Base-by-base conservation (phyloP, 1,140 invertebrate species). In the Artemia franciscana region DNA sequence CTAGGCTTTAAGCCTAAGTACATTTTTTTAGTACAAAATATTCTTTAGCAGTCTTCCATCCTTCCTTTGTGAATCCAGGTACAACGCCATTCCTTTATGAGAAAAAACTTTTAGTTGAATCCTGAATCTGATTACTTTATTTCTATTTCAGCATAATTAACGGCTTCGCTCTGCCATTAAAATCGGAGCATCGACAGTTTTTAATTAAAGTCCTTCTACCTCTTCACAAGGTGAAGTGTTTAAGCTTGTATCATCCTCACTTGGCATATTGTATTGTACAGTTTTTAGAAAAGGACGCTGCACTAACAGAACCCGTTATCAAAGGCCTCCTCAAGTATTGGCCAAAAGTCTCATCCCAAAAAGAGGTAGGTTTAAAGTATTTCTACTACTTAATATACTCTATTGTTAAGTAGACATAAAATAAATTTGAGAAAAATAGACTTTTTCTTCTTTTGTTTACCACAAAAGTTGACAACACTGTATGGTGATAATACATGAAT, bases 221-320 rank as follows among this genome's bases (percentile, higher is more conserved):
- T 68, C 78, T 97, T 74, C 94, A 98, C 80, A 96, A 95, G 81
- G 90, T 94, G 69, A 93, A 92, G 78, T 65, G 85, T 75, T 78
- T 94, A 78, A 83, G 84, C 76, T 73, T 94, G 78, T 85, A 90
- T 82, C 81, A 98, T 83, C 84, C 95, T 80, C 91, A 98, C 81
- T 80, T 98, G 71, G 91, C 93, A 69, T 98, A 98, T 78, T 99
- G 95, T 80, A 92, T 98, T 72, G 94, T 98, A 68, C 95, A 99
- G 79, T 99, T 99, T 80, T 78, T 99, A 65, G 94, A 98, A 78
- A 99, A 99, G 75, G 95, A 98, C 79, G 82, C 92, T 68, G 86
- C 84, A 68, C 80, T 98, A 69, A 98, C 93, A 66, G 91, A 97
- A 78, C 88, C 88, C 65, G 93, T 98, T 61, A 85, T 98, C 69